Conservation (phyloP, 2,888 invertebrate species). For the Himalopsyche japonica region DNA sequence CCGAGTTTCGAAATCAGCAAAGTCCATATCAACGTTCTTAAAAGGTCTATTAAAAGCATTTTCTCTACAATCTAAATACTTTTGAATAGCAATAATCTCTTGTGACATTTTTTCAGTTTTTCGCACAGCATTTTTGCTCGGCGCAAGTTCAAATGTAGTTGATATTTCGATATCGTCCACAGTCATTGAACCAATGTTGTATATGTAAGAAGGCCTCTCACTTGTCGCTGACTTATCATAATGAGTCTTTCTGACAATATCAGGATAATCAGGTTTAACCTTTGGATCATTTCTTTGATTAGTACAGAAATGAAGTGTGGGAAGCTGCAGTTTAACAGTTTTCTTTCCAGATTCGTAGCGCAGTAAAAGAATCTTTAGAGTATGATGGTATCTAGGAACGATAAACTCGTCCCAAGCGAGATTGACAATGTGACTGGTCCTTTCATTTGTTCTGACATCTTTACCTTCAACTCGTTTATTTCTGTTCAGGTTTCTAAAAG, state of each 20-base stretch:
- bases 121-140: slow-evolving; percentile 16
- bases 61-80: slow-evolving; percentile 57
- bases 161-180: slow-evolving; percentile 51
- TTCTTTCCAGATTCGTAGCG: slow-evolving; percentile 57
- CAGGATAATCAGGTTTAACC: slow-evolving; percentile 52
- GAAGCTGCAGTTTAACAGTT: slow-evolving; percentile 48
- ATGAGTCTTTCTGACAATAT: slow-evolving; percentile 56
- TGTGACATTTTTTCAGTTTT: slow-evolving; percentile 47
- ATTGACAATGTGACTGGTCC: slow-evolving; percentile 59
- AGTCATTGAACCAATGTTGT: slow-evolving; percentile 50
- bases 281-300: slow-evolving; percentile 57
- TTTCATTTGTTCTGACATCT: slow-evolving; percentile 50
- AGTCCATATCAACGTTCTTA: slow-evolving; percentile 36
- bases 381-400: slow-evolving; percentile 62
- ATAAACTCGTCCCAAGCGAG: slow-evolving; percentile 70
- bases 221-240: slow-evolving; percentile 47
- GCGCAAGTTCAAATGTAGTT: slow-evolving; percentile 21
- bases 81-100: slow-evolving; percentile 53
- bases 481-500: slow-evolving; percentile 63
- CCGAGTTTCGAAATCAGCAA: slow-evolving; percentile 38
- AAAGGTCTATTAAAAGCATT: slow-evolving; percentile 42
- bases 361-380: slow-evolving; percentile 58
- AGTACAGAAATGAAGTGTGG: slow-evolving; percentile 52
- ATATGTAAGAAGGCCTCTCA: slow-evolving; percentile 40
- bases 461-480: slow-evolving; percentile 46